Conservation (phyloP, 1,140 invertebrate genomes). For the Carposina sasakii region DNA sequence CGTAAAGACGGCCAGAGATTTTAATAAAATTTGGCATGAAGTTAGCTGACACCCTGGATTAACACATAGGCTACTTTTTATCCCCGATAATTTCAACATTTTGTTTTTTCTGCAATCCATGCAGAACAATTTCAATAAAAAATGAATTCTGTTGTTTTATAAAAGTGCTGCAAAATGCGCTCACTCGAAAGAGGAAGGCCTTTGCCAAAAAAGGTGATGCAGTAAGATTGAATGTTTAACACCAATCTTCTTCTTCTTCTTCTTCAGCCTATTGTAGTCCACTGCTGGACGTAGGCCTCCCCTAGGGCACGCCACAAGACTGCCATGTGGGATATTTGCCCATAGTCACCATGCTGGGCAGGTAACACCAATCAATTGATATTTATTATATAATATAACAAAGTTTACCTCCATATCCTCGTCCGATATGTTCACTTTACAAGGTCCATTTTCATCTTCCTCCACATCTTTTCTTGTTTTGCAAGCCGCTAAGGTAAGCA, state of each 20-base stretch:
- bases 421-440: conserved; percentile 52
- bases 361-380: not conserved
- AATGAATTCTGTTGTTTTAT: too few species aligned
- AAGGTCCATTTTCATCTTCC: conserved; percentile 18
- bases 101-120: too few species aligned
- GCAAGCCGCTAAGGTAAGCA: conserved; percentile 53
- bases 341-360: not conserved
- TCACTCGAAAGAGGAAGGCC: too few species aligned
- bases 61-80: too few species aligned
- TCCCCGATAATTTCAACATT: too few species aligned
- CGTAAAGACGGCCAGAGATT: too few species aligned
- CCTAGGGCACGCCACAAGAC: not conserved
- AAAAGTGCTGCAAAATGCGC: too few species aligned
- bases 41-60: too few species aligned
- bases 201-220: too few species aligned
- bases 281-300: not conserved
- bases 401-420: conserved; percentile 48
- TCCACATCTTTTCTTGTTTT: conserved; percentile 36
- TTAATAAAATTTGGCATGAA: too few species aligned
- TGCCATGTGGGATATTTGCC: not conserved
- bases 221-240: too few species aligned
- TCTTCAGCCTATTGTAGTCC: not conserved
- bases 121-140: too few species aligned
- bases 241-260: not conserved
- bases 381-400: not conserved